Evolutionary conservation across 53 echinoderm and acorn worm genomes (phyloP).

Genomic region (Temnopleurus reevesii): DNA sequence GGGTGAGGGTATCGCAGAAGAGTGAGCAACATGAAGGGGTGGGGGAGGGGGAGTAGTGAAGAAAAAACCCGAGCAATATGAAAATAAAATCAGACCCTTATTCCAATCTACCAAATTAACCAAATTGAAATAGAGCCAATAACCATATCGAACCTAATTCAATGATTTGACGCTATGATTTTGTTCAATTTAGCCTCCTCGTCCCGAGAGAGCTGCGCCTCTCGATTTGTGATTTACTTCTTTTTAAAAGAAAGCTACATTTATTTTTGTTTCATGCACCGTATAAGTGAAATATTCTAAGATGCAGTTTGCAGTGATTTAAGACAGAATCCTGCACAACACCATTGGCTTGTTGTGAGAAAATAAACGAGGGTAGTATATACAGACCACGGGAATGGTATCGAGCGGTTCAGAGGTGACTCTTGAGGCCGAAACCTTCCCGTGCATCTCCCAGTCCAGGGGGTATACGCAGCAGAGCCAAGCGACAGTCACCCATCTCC

Average conservation of each 20-base stretch:
- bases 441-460: neutral
- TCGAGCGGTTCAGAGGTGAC: neutral
- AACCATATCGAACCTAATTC: neutral
- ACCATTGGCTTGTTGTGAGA: conserved; percentile 4
- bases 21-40: no score
- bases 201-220: neutral
- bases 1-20: no score
- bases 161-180: conserved; percentile 6
- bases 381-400: neutral
- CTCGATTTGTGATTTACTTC: conserved; percentile 12
- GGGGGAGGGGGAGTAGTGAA: neutral
- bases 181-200: neutral
- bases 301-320: neutral
- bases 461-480: neutral
- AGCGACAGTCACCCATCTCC: neutral
- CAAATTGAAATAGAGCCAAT: no score
- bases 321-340: conserved; percentile 12
- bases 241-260: conserved; percentile 2
- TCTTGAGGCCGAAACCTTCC: conserved; percentile 19
- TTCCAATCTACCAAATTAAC: neutral
- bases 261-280: neutral
- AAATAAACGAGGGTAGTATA: conserved; percentile 35
- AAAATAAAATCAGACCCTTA: neutral
- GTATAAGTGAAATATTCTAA: neutral
- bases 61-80: neutral